Percentiles rank a stretch among this genome's conserved stretches.
These are phyloP conservation scores for Hololepta plana DNA, from an alignment of 2,888 invertebrate species.

Conservation along the genomic window DNA sequence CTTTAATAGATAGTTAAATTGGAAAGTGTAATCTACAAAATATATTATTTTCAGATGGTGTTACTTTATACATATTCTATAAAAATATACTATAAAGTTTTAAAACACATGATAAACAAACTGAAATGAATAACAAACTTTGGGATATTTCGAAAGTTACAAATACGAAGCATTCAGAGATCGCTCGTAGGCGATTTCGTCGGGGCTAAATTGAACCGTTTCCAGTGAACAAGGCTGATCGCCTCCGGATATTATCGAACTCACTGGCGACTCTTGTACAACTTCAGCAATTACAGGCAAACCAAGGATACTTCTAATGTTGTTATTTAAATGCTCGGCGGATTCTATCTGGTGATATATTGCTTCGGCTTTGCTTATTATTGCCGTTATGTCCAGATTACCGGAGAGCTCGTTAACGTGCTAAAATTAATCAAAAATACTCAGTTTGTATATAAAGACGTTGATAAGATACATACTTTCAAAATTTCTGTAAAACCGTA, in stretches of 20 bases:
- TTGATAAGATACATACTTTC: slow-evolving; percentile 39
- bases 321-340: slow-evolving; percentile 50
- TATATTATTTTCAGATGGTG: too few species aligned
- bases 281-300: slow-evolving; percentile 27
- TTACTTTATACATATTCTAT: too few species aligned
- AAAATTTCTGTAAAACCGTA: slow-evolving; percentile 94
- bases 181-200: slow-evolving; percentile 24
- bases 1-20: too few species aligned
- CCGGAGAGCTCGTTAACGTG: slow-evolving; percentile 91
- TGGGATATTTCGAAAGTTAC: too few species aligned
- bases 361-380: slow-evolving; percentile 75
- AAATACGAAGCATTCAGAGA: slow-evolving; percentile 22
- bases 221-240: slow-evolving; percentile 4
- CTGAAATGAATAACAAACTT: too few species aligned
- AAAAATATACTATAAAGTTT: too few species aligned
- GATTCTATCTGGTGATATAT: slow-evolving; percentile 76
- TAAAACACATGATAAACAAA: too few species aligned
- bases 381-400: slow-evolving; percentile 65
- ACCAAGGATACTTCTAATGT: slow-evolving; percentile 54
- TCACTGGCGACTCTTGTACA: too few species aligned
- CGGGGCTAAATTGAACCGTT: slow-evolving; percentile 16
- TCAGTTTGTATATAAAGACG: not conserved
- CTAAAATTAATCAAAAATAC: slow-evolving; percentile 31
- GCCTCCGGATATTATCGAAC: too few species aligned
- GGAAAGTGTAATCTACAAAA: too few species aligned